A percentile compares a stretch with the other conserved stretches of the same genome.
These are phyloP conservation scores for Leptogaster cylindrica DNA, from an alignment of 2,888 invertebrate species.

Conservation along the genomic window DNA sequence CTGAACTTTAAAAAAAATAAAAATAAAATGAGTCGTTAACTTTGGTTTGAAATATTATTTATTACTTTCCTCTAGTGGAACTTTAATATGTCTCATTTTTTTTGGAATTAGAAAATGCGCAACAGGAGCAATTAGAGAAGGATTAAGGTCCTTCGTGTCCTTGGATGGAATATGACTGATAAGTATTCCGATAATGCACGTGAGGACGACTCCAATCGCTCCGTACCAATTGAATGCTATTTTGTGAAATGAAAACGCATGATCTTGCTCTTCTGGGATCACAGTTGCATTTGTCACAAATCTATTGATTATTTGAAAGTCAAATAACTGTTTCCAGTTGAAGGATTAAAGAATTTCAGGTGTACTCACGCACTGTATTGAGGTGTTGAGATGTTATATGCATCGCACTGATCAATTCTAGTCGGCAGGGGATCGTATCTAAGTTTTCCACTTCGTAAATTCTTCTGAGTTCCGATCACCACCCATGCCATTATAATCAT, in stretches of 20 bases:
- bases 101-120: conserved; percentile 42
- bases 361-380: background rate
- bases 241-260: conserved; percentile 63
- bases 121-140: conserved; percentile 55
- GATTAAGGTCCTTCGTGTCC: conserved; percentile 53
- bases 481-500: conserved; percentile 55
- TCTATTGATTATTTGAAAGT: too few relatives aligned
- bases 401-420: conserved; percentile 53
- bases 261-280: conserved; percentile 49
- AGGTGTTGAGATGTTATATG: conserved; percentile 48
- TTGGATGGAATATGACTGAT: conserved; percentile 64
- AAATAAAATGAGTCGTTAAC: too few relatives aligned
- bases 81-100: conserved; percentile 8
- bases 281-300: conserved; percentile 45
- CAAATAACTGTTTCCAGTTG: too few relatives aligned
- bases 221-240: conserved; percentile 70
- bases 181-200: conserved; percentile 64
- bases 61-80: conserved; percentile 24
- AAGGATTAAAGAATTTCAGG: too few relatives aligned
- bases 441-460: conserved; percentile 52
- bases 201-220: conserved; percentile 63
- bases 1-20: too few relatives aligned
- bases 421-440: conserved; percentile 54
- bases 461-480: conserved; percentile 54
- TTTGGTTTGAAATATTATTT: too few relatives aligned